A percentile compares a stretch with the other conserved stretches of the same genome.
phyloP scores from a whole-genome alignment of 1,140 invertebrate genomes.

The Drosophila rhopaloa region DNA sequence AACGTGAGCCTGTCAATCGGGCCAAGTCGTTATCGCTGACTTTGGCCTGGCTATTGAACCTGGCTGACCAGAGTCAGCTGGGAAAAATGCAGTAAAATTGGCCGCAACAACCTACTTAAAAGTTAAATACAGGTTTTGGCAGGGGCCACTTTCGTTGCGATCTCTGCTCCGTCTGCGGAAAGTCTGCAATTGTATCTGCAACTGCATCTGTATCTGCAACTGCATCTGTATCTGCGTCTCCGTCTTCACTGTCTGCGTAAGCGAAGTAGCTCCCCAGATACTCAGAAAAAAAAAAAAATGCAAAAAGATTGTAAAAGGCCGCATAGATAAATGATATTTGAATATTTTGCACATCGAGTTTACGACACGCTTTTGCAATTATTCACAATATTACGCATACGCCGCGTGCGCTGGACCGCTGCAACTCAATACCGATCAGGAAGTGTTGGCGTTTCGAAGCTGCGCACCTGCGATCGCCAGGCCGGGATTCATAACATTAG shows the following conservation, averaged over 20 bases:
- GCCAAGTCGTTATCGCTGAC: conserved; percentile 46
- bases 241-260: conserved; percentile 46
- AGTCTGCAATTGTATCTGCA: conserved; percentile 38
- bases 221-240: conserved; percentile 14
- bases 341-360: conserved; percentile 55
- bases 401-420: conserved; percentile 30
- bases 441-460: conserved; percentile 45
- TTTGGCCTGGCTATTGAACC: conserved; percentile 69
- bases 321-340: conserved; percentile 59
- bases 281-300: not conserved
- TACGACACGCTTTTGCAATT: conserved; percentile 76
- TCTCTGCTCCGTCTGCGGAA: conserved; percentile 28
- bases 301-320: conserved; percentile 34
- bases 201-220: conserved; percentile 19
- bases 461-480: conserved; percentile 57
- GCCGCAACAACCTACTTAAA: conserved; percentile 65
- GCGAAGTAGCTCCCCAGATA: conserved; percentile 39
- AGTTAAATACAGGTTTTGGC: conserved; percentile 66
- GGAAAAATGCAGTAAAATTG: conserved; percentile 53
- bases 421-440: conserved; percentile 64
- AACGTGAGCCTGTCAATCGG: conserved; percentile 52
- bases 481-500: conserved; percentile 52
- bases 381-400: conserved; percentile 78
- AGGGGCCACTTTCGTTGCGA: conserved; percentile 61
- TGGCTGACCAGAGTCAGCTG: conserved; percentile 45